Evolutionary conservation across 2,113 vertebrate genomes (phyloP), one percentile per base, ranked within the genome.

Genomic region (Psammodynastes pulverulentus): DNA sequence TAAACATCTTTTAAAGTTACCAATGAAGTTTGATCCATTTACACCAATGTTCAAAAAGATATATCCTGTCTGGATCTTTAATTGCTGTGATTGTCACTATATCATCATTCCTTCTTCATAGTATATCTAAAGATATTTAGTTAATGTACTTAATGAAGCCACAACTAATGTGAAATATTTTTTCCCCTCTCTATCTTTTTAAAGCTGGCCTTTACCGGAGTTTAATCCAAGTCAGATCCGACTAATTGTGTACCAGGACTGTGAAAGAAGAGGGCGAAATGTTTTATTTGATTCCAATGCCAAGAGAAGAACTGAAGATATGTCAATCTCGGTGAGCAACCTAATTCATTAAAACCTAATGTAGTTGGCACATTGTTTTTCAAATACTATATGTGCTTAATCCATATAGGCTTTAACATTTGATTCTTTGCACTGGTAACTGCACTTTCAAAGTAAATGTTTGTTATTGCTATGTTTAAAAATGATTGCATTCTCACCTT

Each of bases 201-300:
- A 56, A 90, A 99, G 99, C 98, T 99, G 99, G 99, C 98, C 99
- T 90, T 97, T 98, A 93, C 98, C 99, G 45, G 98, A 99, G 96
- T 98, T 99, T 97, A 99, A 99, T 95, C 98, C 99, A 90, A 98
- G 98, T 95, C 99, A 99, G 95, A 99, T 99, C 97, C 98, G 99
- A 89, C 97, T 99, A 95, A 98, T 99, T 3, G 98, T 99, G 7
- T 99, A 99, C 95, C 99, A 99, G 97, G 99, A 99, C 97, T 99
- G 99, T 21, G 99, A 99, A 94, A 98, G 98, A 93, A 98, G 99
- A 17, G 99, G 99, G 29, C 97, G 99, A 94, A 99, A 99, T 97
- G 99, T 99, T 96, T 98, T 99, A 51, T 99, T 99, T 91, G 99
- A 99, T 96, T 99, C 99, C 92, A 98, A 98, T 17, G 96, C 98